Evolutionary conservation across 2,888 invertebrate species (phyloP).

Genomic region (Congeria kusceri): DNA sequence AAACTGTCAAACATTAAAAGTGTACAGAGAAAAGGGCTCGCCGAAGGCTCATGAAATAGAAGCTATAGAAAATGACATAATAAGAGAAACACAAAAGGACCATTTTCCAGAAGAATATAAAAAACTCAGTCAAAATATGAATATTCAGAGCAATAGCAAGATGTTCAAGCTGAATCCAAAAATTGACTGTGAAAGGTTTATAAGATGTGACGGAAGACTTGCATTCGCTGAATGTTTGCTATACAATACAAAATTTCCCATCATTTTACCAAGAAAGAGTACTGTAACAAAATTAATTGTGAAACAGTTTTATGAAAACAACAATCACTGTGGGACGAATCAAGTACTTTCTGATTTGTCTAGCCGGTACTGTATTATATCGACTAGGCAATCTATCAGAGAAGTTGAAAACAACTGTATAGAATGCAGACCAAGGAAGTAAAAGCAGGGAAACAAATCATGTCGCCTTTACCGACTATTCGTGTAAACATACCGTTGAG

Average conservation of each 20-base stretch:
- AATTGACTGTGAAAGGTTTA: constrained; percentile 38
- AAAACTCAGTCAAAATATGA: constrained; percentile 1
- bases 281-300: constrained; percentile 53
- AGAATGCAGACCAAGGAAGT: constrained; percentile 36
- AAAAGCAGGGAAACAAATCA: constrained; percentile 37
- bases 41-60: constrained; percentile 28
- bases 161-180: constrained; percentile 35
- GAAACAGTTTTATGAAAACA: constrained; percentile 42
- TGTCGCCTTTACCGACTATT: constrained; percentile 48
- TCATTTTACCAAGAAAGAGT: constrained; percentile 51
- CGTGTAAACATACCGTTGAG: constrained; percentile 21
- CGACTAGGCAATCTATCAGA: constrained; percentile 52
- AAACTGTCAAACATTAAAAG: constrained; percentile 21
- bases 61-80: constrained; percentile 26
- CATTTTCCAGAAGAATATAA: constrained; percentile 21
- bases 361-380: constrained; percentile 48
- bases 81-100: constrained; percentile 17
- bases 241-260: constrained; percentile 40
- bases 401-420: constrained; percentile 43
- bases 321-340: constrained; percentile 48
- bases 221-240: constrained; percentile 45
- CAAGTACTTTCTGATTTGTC: constrained; percentile 41
- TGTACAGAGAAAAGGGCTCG: not conserved
- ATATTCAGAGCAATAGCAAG: constrained; percentile 31
- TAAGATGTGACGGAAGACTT: constrained; percentile 17